Percentiles rank a stretch among this genome's conserved stretches.
These are phyloP conservation scores for Procapra przewalskii DNA, from an alignment of 2,113 vertebrate species.

Conservation along the genomic window DNA sequence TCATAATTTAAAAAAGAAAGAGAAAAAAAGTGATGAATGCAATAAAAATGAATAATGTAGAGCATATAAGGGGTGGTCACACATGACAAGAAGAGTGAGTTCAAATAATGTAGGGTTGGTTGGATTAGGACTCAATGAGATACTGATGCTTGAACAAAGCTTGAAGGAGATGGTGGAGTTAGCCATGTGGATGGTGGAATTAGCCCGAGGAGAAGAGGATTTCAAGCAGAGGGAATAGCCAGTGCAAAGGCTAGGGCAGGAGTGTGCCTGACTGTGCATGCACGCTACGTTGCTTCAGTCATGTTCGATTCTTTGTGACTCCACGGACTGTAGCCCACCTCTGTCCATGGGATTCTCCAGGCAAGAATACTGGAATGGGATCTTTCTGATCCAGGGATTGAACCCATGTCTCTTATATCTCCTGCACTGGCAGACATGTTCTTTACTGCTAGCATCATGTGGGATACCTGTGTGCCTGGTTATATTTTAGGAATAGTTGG, in stretches of 20 bases:
- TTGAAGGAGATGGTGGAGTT: not conserved
- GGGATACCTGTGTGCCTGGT: not conserved
- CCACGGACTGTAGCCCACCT: not conserved
- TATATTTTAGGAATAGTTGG: not conserved
- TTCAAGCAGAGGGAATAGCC: not conserved
- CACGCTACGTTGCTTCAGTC: not conserved
- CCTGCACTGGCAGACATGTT: not conserved
- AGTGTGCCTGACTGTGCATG: not conserved
- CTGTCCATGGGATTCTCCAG: not conserved
- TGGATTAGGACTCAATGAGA: not conserved
- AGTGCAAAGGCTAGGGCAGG: not conserved
- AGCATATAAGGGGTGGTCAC: not conserved
- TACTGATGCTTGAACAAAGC: not conserved
- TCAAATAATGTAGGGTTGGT: not conserved
- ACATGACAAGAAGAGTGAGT: not conserved
- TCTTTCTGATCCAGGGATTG: not conserved
- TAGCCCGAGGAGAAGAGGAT: not conserved
- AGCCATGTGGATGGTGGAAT: not conserved
- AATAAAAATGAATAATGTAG: not conserved
- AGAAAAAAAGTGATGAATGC: not conserved
- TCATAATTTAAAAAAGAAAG: not conserved
- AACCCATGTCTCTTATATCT: not conserved
- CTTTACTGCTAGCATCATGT: not conserved
- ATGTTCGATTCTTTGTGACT: rapidly evolving
- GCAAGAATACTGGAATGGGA: not conserved